phyloP scores from a whole-genome alignment of 2,888 invertebrate species.

The Heterodera filipjevi region DNA sequence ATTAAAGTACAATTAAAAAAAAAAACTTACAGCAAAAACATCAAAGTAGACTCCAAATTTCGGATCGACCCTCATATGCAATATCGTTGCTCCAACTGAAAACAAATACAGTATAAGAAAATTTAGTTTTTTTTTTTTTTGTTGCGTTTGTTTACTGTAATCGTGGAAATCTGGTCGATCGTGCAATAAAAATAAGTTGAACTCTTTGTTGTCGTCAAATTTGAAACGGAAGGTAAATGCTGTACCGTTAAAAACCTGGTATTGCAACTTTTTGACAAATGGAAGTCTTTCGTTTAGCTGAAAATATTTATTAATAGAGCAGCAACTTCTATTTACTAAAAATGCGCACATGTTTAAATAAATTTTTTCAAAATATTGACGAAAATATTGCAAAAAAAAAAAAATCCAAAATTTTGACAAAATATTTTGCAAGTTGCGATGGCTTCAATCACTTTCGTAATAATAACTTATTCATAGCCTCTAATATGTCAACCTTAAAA shows the following conservation, averaged over 20 bases:
- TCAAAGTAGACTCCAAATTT: not conserved
- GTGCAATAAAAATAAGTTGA: not conserved
- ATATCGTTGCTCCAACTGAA: not conserved
- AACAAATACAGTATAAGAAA: not conserved
- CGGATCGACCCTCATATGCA: not conserved
- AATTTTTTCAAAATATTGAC: too few relatives aligned
- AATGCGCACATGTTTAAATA: too few relatives aligned
- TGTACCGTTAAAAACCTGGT: not conserved
- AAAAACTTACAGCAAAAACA: slow-evolving; percentile 1
- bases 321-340: too few relatives aligned
- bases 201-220: not conserved
- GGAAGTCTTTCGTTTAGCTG: not conserved
- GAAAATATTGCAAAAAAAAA: too few relatives aligned
- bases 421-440: too few relatives aligned
- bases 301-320: not conserved
- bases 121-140: not conserved
- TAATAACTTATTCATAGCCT: too few relatives aligned
- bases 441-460: too few relatives aligned
- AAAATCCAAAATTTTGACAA: too few relatives aligned
- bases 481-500: too few relatives aligned
- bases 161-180: not conserved
- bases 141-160: not conserved
- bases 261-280: not conserved
- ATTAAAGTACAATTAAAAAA: too few relatives aligned
- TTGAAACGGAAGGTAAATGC: not conserved